Conservation (phyloP, 1,140 invertebrate species). For the Trissolcus basalis region DNA sequence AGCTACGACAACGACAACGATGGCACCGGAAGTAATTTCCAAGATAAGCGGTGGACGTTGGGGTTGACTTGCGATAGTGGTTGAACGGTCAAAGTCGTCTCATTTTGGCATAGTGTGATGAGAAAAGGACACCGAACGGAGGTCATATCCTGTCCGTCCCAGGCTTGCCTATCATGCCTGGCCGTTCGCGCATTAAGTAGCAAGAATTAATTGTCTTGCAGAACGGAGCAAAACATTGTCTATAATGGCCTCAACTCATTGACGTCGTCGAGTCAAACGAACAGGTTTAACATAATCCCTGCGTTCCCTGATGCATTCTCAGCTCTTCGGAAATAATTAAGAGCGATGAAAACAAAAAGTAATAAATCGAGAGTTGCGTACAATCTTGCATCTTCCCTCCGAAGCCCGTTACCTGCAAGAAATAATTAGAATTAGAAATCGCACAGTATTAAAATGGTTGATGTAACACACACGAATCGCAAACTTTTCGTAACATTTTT, state of each 20-base stretch:
- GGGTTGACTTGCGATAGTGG: conserved; percentile 72
- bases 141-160: conserved; percentile 75
- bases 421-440: conserved; percentile 22
- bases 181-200: conserved; percentile 58
- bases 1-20: conserved; percentile 43
- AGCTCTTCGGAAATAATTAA: conserved; percentile 17
- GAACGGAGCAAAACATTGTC: conserved; percentile 51
- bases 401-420: conserved; percentile 31
- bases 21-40: conserved; percentile 75
- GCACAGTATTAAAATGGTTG: conserved; percentile 39
- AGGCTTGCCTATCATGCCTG: conserved; percentile 58
- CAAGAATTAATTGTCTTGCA: conserved; percentile 64
- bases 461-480: conserved; percentile 17
- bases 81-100: conserved; percentile 76
- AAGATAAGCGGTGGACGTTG: conserved; percentile 69
- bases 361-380: conserved; percentile 28
- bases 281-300: conserved; percentile 4
- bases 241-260: conserved; percentile 13
- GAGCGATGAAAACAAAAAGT: conserved; percentile 5
- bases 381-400: conserved; percentile 16
- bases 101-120: conserved; percentile 68
- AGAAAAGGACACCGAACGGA: conserved; percentile 66
- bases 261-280: neutral
- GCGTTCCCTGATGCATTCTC: neutral
- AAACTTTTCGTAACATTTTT: conserved; percentile 48